A percentile compares a stretch with the other conserved stretches of the same genome.
Conservation (phyloP, 2,888 invertebrate genomes). For the Drosophila neutralis region DNA sequence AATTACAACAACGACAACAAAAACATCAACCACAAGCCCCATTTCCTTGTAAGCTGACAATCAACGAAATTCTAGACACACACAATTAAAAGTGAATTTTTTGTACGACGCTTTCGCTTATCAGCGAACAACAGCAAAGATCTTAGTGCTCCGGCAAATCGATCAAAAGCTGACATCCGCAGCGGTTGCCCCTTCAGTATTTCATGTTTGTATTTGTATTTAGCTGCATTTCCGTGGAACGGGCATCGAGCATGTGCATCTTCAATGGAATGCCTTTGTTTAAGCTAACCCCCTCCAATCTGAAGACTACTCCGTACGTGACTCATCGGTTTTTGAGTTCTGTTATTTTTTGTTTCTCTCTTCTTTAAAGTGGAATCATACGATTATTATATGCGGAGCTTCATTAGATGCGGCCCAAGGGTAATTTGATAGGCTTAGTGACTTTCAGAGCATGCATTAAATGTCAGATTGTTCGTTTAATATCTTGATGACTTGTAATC, state of each 20-base stretch:
- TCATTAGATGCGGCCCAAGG: constrained; percentile 57
- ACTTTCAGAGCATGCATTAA: constrained; percentile 36
- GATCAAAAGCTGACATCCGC: constrained; percentile 66
- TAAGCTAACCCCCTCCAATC: constrained; percentile 31
- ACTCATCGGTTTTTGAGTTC: constrained; percentile 62
- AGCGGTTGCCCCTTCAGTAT: constrained; percentile 12
- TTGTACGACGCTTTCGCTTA: constrained; percentile 71
- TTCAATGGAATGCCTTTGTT: constrained; percentile 77
- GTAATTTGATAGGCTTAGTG: constrained; percentile 60
- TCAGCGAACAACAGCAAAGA: constrained; percentile 52
- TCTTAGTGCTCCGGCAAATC: constrained; percentile 60
- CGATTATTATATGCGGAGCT: constrained; percentile 52
- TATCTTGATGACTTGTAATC: constrained; percentile 55
- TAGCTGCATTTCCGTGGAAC: constrained; percentile 52
- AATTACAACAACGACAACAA: constrained; percentile 3
- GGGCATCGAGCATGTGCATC: constrained; percentile 52
- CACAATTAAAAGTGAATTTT: constrained; percentile 63
- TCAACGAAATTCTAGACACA: constrained; percentile 48
- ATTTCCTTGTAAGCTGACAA: constrained; percentile 40
- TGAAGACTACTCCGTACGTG: constrained; percentile 43
- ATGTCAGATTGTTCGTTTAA: constrained; percentile 57
- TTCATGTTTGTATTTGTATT: constrained; percentile 2
- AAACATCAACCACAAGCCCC: constrained; percentile 7
- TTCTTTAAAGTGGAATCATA: constrained; percentile 36
- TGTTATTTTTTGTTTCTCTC: constrained; percentile 2